Percentiles rank a stretch among this genome's conserved stretches.
These are phyloP conservation scores for Hirtodrosophila trivittata DNA, from an alignment of 2,888 invertebrate species.

Conservation along the genomic window DNA sequence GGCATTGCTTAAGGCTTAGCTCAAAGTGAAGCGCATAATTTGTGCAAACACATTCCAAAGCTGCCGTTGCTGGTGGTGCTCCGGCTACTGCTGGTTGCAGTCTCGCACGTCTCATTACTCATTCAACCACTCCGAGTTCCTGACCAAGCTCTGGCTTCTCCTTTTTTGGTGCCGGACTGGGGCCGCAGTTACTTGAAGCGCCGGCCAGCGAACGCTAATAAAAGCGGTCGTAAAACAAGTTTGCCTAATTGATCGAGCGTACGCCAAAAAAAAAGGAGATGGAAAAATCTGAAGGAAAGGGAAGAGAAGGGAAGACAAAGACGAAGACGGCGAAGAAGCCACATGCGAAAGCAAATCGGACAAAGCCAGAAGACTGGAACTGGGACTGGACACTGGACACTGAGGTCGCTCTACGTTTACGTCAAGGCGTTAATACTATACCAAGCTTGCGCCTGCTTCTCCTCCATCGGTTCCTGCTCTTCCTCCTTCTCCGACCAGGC, in stretches of 20 bases:
- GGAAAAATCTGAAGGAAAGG: no score
- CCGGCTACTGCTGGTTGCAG: constrained; percentile 53
- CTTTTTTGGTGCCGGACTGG: constrained; percentile 2
- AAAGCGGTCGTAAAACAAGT: constrained; percentile 83
- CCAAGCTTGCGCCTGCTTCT: constrained; percentile 50
- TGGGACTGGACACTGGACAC: constrained; percentile 51
- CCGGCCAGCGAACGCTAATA: constrained; percentile 75
- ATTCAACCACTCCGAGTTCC: constrained; percentile 54
- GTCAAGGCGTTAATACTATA: constrained; percentile 72
- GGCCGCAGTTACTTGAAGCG: constrained; percentile 52
- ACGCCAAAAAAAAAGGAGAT: constrained; percentile 73
- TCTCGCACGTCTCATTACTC: constrained; percentile 65
- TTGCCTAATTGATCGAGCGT: constrained; percentile 83
- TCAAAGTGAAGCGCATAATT: constrained; percentile 58
- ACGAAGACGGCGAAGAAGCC: no score
- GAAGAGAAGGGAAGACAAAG: constrained; percentile 25
- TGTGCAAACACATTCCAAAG: constrained; percentile 70
- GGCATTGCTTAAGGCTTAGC: constrained; percentile 42
- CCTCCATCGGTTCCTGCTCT: constrained; percentile 9
- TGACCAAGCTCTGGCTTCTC: constrained; percentile 12
- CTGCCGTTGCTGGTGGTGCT: constrained; percentile 4
- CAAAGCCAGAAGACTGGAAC: constrained; percentile 55
- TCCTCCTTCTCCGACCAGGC: constrained; percentile 13
- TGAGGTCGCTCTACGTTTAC: constrained; percentile 32
- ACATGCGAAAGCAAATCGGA: constrained; percentile 41